A percentile compares a stretch with the other conserved stretches of the same genome.
phyloP scores from a whole-genome alignment of 1,140 invertebrate species.

The Papilio helenus region DNA sequence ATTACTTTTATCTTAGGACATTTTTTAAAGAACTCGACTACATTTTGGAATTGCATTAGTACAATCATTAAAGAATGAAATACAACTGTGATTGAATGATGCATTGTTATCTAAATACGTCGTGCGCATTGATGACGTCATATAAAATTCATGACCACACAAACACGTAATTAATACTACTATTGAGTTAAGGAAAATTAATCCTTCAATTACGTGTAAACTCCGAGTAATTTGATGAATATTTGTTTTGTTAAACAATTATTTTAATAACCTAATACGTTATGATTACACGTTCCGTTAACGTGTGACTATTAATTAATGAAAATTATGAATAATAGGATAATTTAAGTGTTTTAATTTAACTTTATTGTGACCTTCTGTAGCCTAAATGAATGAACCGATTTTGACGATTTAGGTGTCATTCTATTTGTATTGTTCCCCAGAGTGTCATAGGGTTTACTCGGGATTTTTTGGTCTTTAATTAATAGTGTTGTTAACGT shows the following conservation, averaged over 20 bases:
- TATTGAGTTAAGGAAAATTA: neutral
- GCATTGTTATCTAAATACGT: neutral
- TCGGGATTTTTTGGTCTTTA: neutral
- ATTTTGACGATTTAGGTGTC: neutral
- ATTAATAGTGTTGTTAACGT: neutral
- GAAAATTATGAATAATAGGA: neutral
- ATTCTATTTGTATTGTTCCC: neutral
- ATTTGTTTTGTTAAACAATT: neutral
- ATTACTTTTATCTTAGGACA: too few species aligned
- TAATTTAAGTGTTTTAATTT: neutral
- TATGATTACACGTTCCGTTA: neutral
- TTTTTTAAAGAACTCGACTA: too few species aligned
- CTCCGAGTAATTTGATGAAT: conserved; percentile 1
- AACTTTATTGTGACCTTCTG: neutral
- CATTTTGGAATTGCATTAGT: too few species aligned
- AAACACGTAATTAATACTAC: neutral
- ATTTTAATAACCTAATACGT: neutral
- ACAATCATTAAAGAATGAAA: neutral
- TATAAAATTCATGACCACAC: neutral
- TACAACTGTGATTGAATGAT: neutral
- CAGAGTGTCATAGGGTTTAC: neutral
- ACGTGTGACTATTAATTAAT: neutral
- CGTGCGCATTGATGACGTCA: neutral
- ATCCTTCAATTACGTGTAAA: conserved; percentile 3
- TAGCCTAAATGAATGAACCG: neutral